A percentile compares a stretch with the other conserved stretches of the same genome.
Conservation (phyloP, 2,113 vertebrate species). For the Anarhynchus alexandrinus region DNA sequence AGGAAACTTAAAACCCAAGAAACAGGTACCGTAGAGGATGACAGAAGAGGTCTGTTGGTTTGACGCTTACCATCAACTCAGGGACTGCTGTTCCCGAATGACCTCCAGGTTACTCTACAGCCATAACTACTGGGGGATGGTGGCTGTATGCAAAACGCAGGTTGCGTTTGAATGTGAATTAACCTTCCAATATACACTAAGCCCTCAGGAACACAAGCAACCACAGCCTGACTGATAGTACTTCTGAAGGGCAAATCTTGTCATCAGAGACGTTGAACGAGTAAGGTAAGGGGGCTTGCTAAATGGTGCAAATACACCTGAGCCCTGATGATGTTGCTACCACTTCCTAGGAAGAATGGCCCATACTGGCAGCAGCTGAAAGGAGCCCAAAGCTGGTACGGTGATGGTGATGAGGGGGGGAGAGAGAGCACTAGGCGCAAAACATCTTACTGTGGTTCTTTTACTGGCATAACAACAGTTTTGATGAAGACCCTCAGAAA, state of each 20-base stretch:
- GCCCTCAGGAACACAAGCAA: not conserved
- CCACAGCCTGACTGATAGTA: not conserved
- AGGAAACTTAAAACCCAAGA: not conserved
- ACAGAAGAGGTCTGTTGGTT: not conserved
- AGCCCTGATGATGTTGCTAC: not conserved
- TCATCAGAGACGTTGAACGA: not conserved
- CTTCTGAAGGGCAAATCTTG: not conserved
- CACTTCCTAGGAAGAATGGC: not conserved
- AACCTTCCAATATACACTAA: accelerated
- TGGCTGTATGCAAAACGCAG: not conserved
- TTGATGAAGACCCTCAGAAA: not conserved
- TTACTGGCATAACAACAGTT: not conserved
- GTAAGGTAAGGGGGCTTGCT: not conserved
- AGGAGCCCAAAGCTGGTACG: not conserved
- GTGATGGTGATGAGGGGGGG: not conserved
- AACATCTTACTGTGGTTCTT: not conserved
- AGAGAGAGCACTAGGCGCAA: not conserved
- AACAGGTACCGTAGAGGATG: not conserved
- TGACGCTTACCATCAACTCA: not conserved
- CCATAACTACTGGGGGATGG: not conserved
- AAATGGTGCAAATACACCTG: not conserved
- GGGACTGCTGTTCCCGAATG: not conserved
- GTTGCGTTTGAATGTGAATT: not conserved
- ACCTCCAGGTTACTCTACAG: not conserved
- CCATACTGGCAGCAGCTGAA: not conserved